Conservation (phyloP, 2,797 vertebrate species). For the Rhinella marina region DNA sequence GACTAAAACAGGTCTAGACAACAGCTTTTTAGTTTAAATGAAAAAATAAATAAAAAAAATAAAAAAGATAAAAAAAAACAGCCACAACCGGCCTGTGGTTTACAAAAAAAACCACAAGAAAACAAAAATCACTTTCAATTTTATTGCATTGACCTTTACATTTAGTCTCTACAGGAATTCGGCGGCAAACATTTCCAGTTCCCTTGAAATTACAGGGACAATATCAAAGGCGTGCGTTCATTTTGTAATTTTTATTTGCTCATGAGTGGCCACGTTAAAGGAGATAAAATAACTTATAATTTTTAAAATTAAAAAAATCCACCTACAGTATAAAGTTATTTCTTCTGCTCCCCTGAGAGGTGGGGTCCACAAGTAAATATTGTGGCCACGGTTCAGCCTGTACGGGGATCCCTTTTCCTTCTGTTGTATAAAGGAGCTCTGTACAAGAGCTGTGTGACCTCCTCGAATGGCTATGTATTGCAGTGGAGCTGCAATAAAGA, state of each 20-base stretch:
- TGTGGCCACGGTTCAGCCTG: no score
- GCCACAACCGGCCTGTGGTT: not conserved
- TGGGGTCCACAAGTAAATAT: not conserved
- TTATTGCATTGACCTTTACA: slow-evolving; percentile 17
- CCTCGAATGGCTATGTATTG: no score
- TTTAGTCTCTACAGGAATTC: not conserved
- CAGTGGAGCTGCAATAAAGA: no score
- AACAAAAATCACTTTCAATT: slow-evolving; percentile 22
- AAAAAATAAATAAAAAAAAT: not conserved
- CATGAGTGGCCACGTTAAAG: not conserved
- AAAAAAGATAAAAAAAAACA: not conserved
- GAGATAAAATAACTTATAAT: not conserved
- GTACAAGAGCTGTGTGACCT: no score
- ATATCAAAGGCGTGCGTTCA: not conserved
- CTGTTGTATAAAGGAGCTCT: no score
- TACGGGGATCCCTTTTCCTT: no score
- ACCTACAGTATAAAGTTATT: not conserved
- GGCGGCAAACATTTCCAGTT: not conserved
- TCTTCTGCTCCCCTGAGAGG: not conserved
- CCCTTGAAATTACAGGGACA: not conserved
- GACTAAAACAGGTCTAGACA: not conserved
- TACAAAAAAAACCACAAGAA: not conserved
- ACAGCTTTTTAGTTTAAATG: not conserved
- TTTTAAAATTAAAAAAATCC: not conserved
- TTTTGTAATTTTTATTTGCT: not conserved